Percentiles rank a stretch among this genome's conserved stretches.
These are phyloP conservation scores for Sminthurides aquaticus DNA, from an alignment of 2,888 invertebrate genomes.

Conservation along the genomic window DNA sequence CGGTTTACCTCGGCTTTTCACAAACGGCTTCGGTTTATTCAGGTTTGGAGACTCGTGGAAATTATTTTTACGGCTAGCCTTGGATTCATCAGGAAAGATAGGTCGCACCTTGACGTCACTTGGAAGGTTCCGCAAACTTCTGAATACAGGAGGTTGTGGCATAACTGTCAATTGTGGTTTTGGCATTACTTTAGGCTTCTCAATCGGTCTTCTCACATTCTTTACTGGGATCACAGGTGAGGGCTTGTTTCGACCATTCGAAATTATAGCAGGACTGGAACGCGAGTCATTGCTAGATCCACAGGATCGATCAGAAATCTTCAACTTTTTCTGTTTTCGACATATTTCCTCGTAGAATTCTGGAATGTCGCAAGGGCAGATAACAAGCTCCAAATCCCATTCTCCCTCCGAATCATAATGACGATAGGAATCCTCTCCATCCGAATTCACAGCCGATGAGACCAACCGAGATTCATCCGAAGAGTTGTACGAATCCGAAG, in stretches of 20 bases:
- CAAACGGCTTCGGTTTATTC: not conserved
- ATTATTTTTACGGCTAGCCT: no score
- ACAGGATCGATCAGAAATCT: not conserved
- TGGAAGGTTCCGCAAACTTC: no score
- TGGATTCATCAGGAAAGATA: no score
- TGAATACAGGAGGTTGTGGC: no score
- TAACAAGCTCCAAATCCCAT: not conserved
- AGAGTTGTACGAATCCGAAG: not conserved
- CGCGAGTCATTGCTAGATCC: no score
- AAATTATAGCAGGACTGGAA: no score
- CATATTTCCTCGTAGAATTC: slow-evolving; percentile 6
- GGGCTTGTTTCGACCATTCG: no score
- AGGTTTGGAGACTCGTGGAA: not conserved
- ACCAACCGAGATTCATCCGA: not conserved
- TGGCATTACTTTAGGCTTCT: not conserved
- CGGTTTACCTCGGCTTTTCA: not conserved
- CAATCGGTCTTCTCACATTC: no score
- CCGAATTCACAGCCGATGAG: not conserved
- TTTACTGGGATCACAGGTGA: no score
- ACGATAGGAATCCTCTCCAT: not conserved
- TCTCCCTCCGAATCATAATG: not conserved
- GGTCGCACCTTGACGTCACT: no score
- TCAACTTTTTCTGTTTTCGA: not conserved
- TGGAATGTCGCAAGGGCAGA: slow-evolving; percentile 3
- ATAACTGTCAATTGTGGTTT: no score